Conservation (phyloP, 2,888 invertebrate species). For the Campoletis raptor region DNA sequence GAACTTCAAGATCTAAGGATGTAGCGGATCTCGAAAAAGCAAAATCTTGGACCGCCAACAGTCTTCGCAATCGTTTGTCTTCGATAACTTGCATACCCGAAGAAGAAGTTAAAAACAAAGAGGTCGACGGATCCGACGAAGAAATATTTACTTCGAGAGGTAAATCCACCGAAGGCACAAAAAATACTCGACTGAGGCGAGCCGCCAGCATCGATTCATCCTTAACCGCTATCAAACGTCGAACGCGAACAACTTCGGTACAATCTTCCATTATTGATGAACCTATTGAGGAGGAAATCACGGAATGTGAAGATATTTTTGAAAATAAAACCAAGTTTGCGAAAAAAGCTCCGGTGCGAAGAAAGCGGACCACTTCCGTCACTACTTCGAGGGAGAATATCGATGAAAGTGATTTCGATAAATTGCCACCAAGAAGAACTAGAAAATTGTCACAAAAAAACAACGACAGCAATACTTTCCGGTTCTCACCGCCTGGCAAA, state of each 20-base stretch:
- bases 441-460: conserved; percentile 72
- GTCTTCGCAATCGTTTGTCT: conserved; percentile 73
- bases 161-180: conserved; percentile 47
- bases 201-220: conserved; percentile 77
- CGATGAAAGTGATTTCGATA: conserved; percentile 34
- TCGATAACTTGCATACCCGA: conserved; percentile 79
- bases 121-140: conserved; percentile 37
- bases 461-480: conserved; percentile 65
- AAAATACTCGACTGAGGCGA: conserved; percentile 70
- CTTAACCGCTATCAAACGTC: conserved; percentile 67
- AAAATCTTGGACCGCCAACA: conserved; percentile 66
- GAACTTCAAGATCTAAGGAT: conserved; percentile 12
- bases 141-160: conserved; percentile 27
- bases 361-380: conserved; percentile 65
- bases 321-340: conserved; percentile 45
- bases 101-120: conserved; percentile 75
- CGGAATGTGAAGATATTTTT: conserved; percentile 8
- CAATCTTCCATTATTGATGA: conserved; percentile 65
- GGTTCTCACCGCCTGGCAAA: conserved; percentile 76
- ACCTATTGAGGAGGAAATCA: conserved; percentile 51
- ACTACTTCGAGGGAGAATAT: conserved; percentile 50
- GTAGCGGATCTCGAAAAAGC: conserved; percentile 9
- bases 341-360: conserved; percentile 67
- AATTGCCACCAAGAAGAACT: conserved; percentile 69
- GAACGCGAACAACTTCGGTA: conserved; percentile 70